phyloP scores from a whole-genome alignment of 1,140 invertebrate genomes.

The Trichomalopsis sarcophagae region DNA sequence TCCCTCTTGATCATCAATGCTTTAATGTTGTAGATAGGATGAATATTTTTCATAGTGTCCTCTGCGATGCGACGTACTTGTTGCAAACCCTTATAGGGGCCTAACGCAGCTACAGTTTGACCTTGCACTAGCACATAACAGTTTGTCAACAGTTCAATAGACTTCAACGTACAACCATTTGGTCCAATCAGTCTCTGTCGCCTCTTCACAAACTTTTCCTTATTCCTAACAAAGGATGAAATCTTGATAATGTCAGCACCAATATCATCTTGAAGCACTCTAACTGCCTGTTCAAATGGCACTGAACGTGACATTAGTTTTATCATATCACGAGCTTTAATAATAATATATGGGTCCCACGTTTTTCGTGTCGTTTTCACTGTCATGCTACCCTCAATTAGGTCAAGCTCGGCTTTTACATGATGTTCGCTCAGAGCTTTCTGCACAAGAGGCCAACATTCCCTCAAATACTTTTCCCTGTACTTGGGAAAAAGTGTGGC shows the following conservation, averaged over 20 bases:
- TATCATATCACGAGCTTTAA: constrained; percentile 97
- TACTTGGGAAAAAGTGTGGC: constrained; percentile 92
- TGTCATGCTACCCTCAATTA: constrained; percentile 96
- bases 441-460: constrained; percentile 96
- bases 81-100: constrained; percentile 95
- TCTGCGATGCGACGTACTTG: constrained; percentile 94
- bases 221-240: constrained; percentile 91
- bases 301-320: constrained; percentile 97
- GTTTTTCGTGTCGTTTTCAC: constrained; percentile 97
- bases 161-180: constrained; percentile 97
- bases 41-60: constrained; percentile 99
- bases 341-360: constrained; percentile 98
- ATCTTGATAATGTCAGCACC: constrained; percentile 99
- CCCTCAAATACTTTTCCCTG: constrained; percentile 95
- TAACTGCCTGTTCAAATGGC: constrained; percentile 94
- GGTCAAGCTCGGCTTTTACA: constrained; percentile 94
- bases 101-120: constrained; percentile 97
- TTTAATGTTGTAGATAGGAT: constrained; percentile 99
- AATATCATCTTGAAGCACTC: constrained; percentile 91
- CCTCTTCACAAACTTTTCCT: constrained; percentile 97
- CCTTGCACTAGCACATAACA: constrained; percentile 99
- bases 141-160: constrained; percentile 97
- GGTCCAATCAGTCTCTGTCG: constrained; percentile 96
- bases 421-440: constrained; percentile 86
- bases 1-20: constrained; percentile 98